Evolutionary conservation across 2,888 invertebrate species (phyloP).

Genomic region (Spisula subtruncata): DNA sequence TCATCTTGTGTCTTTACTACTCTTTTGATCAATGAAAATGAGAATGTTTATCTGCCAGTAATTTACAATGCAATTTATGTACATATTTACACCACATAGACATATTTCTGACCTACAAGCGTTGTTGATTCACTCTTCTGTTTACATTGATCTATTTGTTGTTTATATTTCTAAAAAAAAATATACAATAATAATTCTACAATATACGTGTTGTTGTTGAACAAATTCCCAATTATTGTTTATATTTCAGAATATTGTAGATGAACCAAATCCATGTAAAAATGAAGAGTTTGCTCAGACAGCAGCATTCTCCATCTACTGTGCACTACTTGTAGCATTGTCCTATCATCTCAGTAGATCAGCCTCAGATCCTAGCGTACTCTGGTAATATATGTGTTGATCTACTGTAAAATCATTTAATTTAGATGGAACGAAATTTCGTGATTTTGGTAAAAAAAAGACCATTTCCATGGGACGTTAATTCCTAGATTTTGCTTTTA

Average conservation of each 20-base stretch:
- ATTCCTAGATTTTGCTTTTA: too few species aligned
- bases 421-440: too few species aligned
- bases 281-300: slow-evolving; percentile 93
- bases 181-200: too few species aligned
- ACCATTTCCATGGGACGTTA: too few species aligned
- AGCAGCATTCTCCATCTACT: slow-evolving; percentile 97
- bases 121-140: background rate
- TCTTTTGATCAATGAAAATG: too few species aligned
- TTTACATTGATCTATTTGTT: background rate
- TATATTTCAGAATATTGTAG: slow-evolving; percentile 67
- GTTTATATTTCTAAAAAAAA: slow-evolving; percentile 41
- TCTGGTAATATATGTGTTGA: slow-evolving; percentile 91
- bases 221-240: too few species aligned
- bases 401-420: too few species aligned
- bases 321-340: slow-evolving; percentile 94
- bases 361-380: slow-evolving; percentile 95
- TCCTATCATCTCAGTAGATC: slow-evolving; percentile 97
- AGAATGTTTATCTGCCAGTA: too few species aligned
- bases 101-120: background rate
- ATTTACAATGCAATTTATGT: too few species aligned
- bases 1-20: too few species aligned
- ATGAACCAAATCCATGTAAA: slow-evolving; percentile 65
- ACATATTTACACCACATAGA: background rate
- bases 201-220: too few species aligned
- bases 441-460: too few species aligned